These are phyloP conservation scores for Argyrosomus japonicus DNA, from an alignment of 2,113 vertebrate species.

Conservation along the genomic window DNA sequence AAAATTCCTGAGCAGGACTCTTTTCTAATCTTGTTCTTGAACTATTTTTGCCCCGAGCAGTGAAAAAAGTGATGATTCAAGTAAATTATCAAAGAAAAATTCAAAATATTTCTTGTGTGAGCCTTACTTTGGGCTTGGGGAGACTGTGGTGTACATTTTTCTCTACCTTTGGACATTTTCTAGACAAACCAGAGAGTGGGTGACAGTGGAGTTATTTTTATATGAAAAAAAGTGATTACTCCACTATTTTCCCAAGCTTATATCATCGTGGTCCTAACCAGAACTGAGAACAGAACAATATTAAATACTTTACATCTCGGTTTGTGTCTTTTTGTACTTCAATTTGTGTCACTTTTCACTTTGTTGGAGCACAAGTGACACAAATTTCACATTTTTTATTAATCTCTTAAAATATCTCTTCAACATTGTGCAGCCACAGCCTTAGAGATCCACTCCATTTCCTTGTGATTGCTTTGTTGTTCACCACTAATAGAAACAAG, in stretches of 20 bases:
- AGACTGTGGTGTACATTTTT: background rate
- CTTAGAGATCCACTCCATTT: background rate
- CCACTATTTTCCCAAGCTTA: too few species aligned
- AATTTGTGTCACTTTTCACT: too few species aligned
- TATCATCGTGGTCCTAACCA: too few species aligned
- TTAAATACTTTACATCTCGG: too few species aligned
- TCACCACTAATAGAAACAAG: background rate
- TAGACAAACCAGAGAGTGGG: background rate
- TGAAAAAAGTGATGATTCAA: background rate
- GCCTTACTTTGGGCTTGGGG: background rate
- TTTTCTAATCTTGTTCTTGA: background rate
- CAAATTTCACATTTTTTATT: too few species aligned
- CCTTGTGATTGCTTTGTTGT: background rate
- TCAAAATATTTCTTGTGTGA: background rate
- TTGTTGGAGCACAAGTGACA: too few species aligned
- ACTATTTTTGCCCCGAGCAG: background rate
- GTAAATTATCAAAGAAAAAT: background rate
- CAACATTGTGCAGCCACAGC: too few species aligned
- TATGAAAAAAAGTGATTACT: too few species aligned
- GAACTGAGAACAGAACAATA: too few species aligned
- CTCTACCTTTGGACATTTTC: background rate
- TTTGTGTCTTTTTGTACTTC: too few species aligned
- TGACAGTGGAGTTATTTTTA: background rate
- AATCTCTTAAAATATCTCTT: too few species aligned
- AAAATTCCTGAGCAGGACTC: background rate